phyloP scores from a whole-genome alignment of 92 coral and sea anemone genomes.

The Ricordea florida region DNA sequence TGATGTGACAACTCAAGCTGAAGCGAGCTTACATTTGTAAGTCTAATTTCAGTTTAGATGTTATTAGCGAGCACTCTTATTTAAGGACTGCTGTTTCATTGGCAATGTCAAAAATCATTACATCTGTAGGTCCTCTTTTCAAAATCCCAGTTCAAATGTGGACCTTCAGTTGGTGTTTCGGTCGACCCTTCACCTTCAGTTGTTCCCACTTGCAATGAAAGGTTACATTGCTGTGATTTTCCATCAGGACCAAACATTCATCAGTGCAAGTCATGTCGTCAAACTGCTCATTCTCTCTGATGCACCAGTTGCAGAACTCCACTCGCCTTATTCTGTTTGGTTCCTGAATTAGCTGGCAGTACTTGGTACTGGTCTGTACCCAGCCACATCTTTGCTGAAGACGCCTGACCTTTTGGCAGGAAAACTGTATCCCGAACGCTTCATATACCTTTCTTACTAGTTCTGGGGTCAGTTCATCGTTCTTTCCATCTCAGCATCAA shows the following conservation, averaged over 20 bases:
- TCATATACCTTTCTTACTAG: background rate
- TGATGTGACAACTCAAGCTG: too few relatives aligned
- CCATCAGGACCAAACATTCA: constrained; percentile 11
- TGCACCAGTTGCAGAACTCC: constrained; percentile 8
- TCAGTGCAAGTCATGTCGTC: constrained; percentile 21
- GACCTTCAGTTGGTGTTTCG: constrained; percentile 35
- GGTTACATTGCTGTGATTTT: constrained; percentile 1
- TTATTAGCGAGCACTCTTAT: too few relatives aligned
- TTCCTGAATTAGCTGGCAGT: constrained; percentile 41
- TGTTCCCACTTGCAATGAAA: constrained; percentile 55
- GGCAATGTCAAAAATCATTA: constrained; percentile 43
- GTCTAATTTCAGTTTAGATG: too few relatives aligned
- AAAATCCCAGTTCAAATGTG: constrained; percentile 60
- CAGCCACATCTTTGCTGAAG: constrained; percentile 29
- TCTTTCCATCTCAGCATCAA: constrained; percentile 21
- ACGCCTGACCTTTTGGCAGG: constrained; percentile 1
- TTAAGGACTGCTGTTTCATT: constrained; percentile 50
- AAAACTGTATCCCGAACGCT: background rate
- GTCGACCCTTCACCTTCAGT: constrained; percentile 35
- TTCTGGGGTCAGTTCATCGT: constrained; percentile 22
- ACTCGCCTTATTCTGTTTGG: constrained; percentile 13
- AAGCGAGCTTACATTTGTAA: too few relatives aligned
- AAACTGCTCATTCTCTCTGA: background rate
- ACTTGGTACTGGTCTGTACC: constrained; percentile 41
- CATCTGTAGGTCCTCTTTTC: constrained; percentile 42